phyloP scores from a whole-genome alignment of 2,113 vertebrate genomes.

The western clawed frog (Xenopus tropicalis) region UCB_Xtro_10.0 CM004450.2:83572001-83572500 shows the following conservation, averaged over 20 bases:
- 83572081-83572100: too few species aligned
- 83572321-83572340: constrained; percentile 81
- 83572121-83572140: too few species aligned
- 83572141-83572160: too few species aligned
- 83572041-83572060: too few species aligned
- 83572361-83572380: constrained; percentile 67
- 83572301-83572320: constrained; percentile 73
- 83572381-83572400: constrained; percentile 66
- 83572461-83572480: constrained; percentile 68
- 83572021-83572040: background rate
- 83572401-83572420: constrained; percentile 60
- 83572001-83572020: background rate
- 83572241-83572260: constrained; percentile 69
- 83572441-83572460: constrained; percentile 67
- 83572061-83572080: too few species aligned
- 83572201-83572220: constrained; percentile 69
- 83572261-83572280: constrained; percentile 68
- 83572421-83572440: constrained; percentile 74
- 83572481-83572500: constrained; percentile 72
- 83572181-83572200: constrained; percentile 73
- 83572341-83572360: constrained; percentile 71
- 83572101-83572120: too few species aligned
- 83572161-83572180: too few species aligned
- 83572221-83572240: constrained; percentile 71
- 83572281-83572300: constrained; percentile 61